Conservation (phyloP, 2,113 vertebrate genomes). For the Meriones unguiculatus region DNA sequence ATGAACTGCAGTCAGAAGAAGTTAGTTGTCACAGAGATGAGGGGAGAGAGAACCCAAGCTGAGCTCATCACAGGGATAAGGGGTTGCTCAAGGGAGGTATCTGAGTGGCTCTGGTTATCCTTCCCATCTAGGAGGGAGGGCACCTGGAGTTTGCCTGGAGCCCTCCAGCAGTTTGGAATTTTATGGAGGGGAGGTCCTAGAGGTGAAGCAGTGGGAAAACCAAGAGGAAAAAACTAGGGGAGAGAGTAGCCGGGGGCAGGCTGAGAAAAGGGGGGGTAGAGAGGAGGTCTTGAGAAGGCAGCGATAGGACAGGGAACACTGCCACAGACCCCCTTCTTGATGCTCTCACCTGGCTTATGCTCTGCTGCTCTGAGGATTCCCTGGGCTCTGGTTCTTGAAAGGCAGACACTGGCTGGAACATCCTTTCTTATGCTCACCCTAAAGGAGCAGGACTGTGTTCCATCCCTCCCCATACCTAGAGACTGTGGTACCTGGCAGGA, state of each 20-base stretch:
- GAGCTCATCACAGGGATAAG: conserved; percentile 72
- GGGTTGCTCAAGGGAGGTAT: neutral
- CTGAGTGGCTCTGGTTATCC: conserved; percentile 25
- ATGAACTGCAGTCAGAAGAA: too few species aligned
- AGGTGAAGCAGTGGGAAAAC: neutral
- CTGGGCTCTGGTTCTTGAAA: neutral
- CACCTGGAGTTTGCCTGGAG: neutral
- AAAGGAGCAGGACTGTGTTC: neutral
- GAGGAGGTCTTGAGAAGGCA: neutral
- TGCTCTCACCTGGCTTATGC: neutral
- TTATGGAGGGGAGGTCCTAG: neutral
- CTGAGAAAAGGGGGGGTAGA: neutral
- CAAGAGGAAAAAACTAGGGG: neutral
- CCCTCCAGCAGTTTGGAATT: neutral
- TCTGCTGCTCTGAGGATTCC: neutral
- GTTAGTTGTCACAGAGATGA: too few species aligned
- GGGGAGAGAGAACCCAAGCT: too few species aligned
- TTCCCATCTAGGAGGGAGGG: neutral
- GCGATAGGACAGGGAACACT: neutral
- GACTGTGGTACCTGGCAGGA: neutral
- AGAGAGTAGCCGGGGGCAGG: neutral
- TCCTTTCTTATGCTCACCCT: neutral
- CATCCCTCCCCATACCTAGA: neutral
- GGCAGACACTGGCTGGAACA: neutral
- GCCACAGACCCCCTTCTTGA: neutral